A percentile compares a stretch with the other conserved stretches of the same genome.
Conservation (phyloP, 1,140 invertebrate species). For the Drosophila guanche region DNA sequence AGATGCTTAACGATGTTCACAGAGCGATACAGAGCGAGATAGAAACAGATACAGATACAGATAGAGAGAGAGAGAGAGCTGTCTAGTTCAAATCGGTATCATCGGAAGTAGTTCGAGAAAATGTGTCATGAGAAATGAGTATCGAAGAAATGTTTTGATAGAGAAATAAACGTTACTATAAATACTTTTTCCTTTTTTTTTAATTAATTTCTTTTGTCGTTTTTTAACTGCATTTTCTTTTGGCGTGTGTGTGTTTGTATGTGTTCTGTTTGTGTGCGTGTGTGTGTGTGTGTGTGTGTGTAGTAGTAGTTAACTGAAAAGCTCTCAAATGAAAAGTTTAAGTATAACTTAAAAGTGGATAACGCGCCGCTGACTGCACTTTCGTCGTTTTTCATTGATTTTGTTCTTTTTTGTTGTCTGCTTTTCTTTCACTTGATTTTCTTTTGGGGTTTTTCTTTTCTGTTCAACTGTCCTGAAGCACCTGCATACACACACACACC, state of each 20-base stretch:
- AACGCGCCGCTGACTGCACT: constrained; percentile 64
- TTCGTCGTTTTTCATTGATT: constrained; percentile 45
- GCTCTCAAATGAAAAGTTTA: constrained; percentile 67
- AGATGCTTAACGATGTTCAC: constrained; percentile 52
- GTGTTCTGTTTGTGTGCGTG: constrained; percentile 38
- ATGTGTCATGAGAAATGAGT: constrained; percentile 54
- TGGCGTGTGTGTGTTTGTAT: constrained; percentile 21
- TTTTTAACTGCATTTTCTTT: constrained; percentile 48
- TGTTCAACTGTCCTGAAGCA: constrained; percentile 36
- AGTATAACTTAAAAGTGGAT: constrained; percentile 51
- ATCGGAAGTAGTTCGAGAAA: constrained; percentile 22
- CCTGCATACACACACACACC: constrained; percentile 59
- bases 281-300: constrained; percentile 38
- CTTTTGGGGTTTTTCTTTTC: constrained; percentile 4
- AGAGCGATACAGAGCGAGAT: constrained; percentile 38
- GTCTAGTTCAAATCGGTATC: constrained; percentile 16
- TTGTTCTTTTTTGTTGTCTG: constrained; percentile 9
- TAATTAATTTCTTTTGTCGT: constrained; percentile 28
- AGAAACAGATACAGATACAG: constrained; percentile 35
- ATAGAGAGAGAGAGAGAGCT: constrained; percentile 24
- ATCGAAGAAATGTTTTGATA: constrained; percentile 32
- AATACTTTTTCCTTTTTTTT: constrained; percentile 35
- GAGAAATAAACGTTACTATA: constrained; percentile 55
- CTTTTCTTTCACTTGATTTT: constrained; percentile 12
- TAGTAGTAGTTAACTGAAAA: constrained; percentile 60